Evolutionary conservation across 92 coral and sea anemone genomes (phyloP).

Genomic region (Siderastrea siderea): DNA sequence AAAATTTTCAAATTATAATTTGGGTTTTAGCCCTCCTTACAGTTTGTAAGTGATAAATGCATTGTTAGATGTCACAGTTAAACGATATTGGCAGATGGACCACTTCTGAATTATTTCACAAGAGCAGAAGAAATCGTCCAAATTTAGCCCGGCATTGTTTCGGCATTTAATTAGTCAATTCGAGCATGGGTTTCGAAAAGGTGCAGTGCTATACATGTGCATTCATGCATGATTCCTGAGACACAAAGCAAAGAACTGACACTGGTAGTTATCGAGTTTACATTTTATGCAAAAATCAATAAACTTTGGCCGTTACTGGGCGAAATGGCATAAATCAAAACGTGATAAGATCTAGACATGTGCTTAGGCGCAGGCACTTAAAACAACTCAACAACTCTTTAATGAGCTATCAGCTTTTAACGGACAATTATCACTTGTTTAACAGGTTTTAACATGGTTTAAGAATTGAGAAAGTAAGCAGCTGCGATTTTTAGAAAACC

Average conservation of each 20-base stretch:
- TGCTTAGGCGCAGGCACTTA: background rate
- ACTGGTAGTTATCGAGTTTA: background rate
- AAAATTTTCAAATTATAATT: too few relatives aligned
- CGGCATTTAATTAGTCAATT: background rate
- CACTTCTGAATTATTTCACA: background rate
- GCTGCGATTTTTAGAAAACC: background rate
- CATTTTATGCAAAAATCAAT: slow-evolving; percentile 31
- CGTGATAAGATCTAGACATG: slow-evolving; percentile 30
- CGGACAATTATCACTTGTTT: background rate
- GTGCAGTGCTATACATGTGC: slow-evolving; percentile 19
- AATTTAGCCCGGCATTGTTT: background rate
- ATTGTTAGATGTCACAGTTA: too few relatives aligned
- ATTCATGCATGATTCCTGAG: slow-evolving; percentile 28
- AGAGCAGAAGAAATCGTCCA: background rate
- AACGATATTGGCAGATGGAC: background rate
- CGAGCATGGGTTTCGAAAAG: background rate
- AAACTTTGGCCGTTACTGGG: slow-evolving; percentile 49
- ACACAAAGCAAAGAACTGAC: slow-evolving; percentile 13
- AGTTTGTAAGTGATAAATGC: too few relatives aligned
- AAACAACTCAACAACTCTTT: background rate
- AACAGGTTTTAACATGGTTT: background rate
- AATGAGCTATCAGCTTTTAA: background rate
- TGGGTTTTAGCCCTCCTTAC: too few relatives aligned
- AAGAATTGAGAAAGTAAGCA: background rate
- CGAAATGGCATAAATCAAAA: slow-evolving; percentile 9